Base-by-base conservation (phyloP, 2,797 vertebrate genomes). In the Sebastes flavidus region DNA sequence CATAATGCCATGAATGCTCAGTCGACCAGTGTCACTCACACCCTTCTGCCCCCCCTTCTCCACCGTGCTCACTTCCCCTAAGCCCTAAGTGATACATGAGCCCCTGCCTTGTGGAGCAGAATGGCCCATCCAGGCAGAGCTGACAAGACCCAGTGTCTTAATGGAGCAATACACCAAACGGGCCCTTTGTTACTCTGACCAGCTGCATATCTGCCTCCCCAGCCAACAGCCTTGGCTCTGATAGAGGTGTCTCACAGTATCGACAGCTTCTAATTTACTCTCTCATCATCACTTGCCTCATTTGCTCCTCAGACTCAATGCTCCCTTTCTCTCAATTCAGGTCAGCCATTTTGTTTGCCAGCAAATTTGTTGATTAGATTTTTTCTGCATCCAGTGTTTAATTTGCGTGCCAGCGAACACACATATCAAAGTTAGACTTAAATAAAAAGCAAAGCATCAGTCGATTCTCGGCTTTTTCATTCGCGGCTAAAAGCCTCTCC, bases 141-240 rank as follows among this genome's bases (percentile, higher is more conserved):
- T 91, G 93, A 90, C 86, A 95, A 92, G 90, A 86, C 88, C 91
- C 94, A 95, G 92, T 95, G 93, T 95, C 92, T 93, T 95, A 95
- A 96, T 94, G 89, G 94, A 81, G 88, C 91, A 88, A 85, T 92
- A 84, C 72, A 91, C 71, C 88, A 94, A 92, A 93, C 91, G 90
- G 91, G 92, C 72, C 65, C 85, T 89, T 83, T 84, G 83, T 93
- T 91, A 89, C 89, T 86, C 88, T 24, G 91, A 85, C 90, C 90
- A 87, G 80, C 86, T 95, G 92, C 93, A 87, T 82, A 94, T 83
- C 90, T 94, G 86, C 88, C 86, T 90, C 89, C 83, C 71, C 81
- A 80, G 91, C 93, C 92, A 94, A 89, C 89, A 82, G 88, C 89
- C 91, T 87, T 90, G 91, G 92, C 89, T 91, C 94, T 92, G 86